Percentiles rank a stretch among this genome's conserved stretches.
Conservation (phyloP, 2,797 vertebrate species). For the Jordanella pulchra region DNA sequence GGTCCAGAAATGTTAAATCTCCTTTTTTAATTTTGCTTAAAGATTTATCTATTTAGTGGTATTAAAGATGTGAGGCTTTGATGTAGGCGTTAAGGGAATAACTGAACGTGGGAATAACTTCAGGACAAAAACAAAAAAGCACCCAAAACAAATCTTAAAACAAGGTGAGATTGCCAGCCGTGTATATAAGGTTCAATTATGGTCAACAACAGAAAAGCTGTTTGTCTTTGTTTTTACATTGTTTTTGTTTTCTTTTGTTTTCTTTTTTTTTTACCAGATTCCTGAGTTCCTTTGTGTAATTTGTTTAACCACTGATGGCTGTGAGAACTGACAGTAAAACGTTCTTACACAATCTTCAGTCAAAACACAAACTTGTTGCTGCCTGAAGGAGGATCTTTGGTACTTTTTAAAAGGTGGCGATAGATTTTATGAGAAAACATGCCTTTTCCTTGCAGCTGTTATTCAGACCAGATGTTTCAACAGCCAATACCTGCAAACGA, state of each 20-base stretch:
- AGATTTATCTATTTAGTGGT: background rate
- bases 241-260: slow-evolving; percentile 4
- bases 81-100: background rate
- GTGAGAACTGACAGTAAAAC: slow-evolving; percentile 3
- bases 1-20: background rate
- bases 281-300: slow-evolving; percentile 11
- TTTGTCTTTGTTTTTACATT: background rate
- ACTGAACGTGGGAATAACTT: slow-evolving; percentile 1
- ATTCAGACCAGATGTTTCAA: slow-evolving; percentile 43
- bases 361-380: slow-evolving; percentile 42
- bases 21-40: background rate
- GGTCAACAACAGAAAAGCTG: background rate
- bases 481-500: slow-evolving; percentile 11
- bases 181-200: background rate
- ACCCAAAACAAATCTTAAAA: slow-evolving; percentile 9
- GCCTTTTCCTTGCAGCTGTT: slow-evolving; percentile 15
- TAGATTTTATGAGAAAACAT: slow-evolving; percentile 28
- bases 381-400: slow-evolving; percentile 33
- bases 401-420: slow-evolving; percentile 25
- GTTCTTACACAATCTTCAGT: slow-evolving; percentile 10
- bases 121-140: background rate
- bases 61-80: background rate
- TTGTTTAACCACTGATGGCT: slow-evolving; percentile 14
- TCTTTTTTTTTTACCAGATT: slow-evolving; percentile 9
- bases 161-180: background rate